Evolutionary conservation across 2,888 invertebrate genomes (phyloP).

Genomic region (Prosopocoilus inquinatus): DNA sequence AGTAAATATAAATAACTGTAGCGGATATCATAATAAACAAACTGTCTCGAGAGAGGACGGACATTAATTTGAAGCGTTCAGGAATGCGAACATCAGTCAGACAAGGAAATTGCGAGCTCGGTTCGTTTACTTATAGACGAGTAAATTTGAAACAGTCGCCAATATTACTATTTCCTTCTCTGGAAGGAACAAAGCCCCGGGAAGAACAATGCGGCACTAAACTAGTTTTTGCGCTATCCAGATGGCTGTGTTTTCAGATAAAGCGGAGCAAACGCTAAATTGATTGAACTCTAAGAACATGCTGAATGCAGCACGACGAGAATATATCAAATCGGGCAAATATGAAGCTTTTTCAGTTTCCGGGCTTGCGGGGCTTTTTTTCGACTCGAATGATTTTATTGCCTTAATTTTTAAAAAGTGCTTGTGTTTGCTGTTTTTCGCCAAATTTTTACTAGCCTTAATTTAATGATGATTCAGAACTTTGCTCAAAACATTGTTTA

Average conservation of each 20-base stretch:
- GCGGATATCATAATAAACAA: neutral
- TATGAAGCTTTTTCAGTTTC: too few species aligned
- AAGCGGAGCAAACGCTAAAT: neutral
- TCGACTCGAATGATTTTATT: too few species aligned
- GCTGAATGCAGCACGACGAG: neutral
- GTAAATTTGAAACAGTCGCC: constrained; percentile 4
- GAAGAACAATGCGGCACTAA: neutral
- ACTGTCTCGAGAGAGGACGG: neutral
- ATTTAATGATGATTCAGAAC: too few species aligned
- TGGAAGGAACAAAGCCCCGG: neutral
- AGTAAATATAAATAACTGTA: too few species aligned
- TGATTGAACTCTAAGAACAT: neutral
- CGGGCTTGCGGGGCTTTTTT: too few species aligned
- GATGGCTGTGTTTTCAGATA: constrained; percentile 1
- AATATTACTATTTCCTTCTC: neutral
- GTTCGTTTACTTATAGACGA: neutral
- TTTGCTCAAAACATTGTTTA: too few species aligned
- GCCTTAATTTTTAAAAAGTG: too few species aligned
- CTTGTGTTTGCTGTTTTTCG: too few species aligned
- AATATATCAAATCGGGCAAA: too few species aligned
- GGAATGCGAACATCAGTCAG: neutral
- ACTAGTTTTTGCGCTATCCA: neutral
- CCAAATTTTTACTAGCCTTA: too few species aligned
- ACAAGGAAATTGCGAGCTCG: neutral
- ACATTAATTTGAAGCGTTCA: constrained; percentile 2